Evolutionary conservation across 2,113 vertebrate species (phyloP).

Genomic region (Phylloscopus trochilus): DNA sequence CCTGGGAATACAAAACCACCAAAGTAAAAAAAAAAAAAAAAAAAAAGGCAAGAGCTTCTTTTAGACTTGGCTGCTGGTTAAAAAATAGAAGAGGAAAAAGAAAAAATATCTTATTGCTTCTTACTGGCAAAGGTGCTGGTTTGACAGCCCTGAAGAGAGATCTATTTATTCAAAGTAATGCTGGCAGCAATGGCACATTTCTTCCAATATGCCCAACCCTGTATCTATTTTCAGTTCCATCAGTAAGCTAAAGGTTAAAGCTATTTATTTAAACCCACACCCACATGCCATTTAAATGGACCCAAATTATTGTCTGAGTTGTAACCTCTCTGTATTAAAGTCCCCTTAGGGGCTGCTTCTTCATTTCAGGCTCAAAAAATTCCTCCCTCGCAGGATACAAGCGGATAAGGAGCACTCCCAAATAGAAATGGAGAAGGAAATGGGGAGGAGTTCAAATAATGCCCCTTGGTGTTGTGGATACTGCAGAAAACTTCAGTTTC

Average conservation of each 20-base stretch:
- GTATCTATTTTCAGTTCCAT: constrained; percentile 54
- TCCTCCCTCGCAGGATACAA: constrained; percentile 19
- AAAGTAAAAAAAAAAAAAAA: background rate
- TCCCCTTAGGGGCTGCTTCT: constrained; percentile 29
- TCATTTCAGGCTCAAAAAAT: constrained; percentile 51
- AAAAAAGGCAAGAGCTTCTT: background rate
- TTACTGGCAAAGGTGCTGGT: background rate
- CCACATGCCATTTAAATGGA: constrained; percentile 60
- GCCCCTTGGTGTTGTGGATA: background rate
- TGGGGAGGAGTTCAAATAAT: constrained; percentile 4
- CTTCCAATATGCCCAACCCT: constrained; percentile 2
- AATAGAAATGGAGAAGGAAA: constrained; percentile 23
- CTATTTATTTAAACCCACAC: constrained; percentile 64
- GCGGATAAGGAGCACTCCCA: background rate
- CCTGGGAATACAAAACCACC: background rate
- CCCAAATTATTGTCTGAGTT: constrained; percentile 54
- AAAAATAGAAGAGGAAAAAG: background rate
- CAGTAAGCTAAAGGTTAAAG: constrained; percentile 64
- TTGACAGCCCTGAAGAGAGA: constrained; percentile 37
- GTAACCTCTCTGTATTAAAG: constrained; percentile 47
- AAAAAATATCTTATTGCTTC: background rate
- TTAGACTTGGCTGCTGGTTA: background rate
- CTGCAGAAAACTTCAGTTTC: background rate
- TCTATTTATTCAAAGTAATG: constrained; percentile 57
- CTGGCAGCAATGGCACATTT: constrained; percentile 43